Evolutionary conservation across 1,140 invertebrate species (phyloP).

Genomic region (Drosophila kurseongensis): DNA sequence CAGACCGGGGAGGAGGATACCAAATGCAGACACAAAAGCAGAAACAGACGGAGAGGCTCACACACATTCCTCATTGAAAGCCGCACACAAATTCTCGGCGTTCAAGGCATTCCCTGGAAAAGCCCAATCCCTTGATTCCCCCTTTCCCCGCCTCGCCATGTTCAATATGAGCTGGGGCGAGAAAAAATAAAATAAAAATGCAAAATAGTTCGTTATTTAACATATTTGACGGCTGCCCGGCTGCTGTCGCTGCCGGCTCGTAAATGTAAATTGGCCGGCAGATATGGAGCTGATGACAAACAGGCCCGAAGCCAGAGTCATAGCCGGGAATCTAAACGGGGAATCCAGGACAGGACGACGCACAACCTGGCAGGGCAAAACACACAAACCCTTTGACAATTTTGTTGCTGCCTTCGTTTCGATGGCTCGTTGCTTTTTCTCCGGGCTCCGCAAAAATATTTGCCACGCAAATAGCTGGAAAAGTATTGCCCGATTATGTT

Average conservation of each 20-base stretch:
- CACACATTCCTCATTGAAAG: constrained; percentile 58
- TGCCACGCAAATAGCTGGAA: constrained; percentile 72
- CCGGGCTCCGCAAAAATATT: constrained; percentile 56
- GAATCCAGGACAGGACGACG: neutral
- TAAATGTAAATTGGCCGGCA: constrained; percentile 73
- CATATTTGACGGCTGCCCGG: constrained; percentile 69
- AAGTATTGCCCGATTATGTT: constrained; percentile 64
- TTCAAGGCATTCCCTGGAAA: constrained; percentile 62
- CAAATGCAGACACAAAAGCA: constrained; percentile 8
- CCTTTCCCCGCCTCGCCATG: neutral
- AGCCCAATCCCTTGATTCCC: neutral
- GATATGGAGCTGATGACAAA: constrained; percentile 70
- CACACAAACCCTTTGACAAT: constrained; percentile 63
- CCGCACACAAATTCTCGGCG: constrained; percentile 57
- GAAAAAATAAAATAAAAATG: constrained; percentile 70
- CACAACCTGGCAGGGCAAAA: constrained; percentile 7
- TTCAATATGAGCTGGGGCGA: constrained; percentile 17
- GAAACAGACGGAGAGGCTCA: constrained; percentile 14
- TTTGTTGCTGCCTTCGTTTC: constrained; percentile 49
- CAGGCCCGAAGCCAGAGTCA: constrained; percentile 32
- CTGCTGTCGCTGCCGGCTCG: constrained; percentile 33
- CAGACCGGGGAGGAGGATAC: constrained; percentile 35
- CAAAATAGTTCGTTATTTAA: constrained; percentile 82
- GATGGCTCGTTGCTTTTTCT: constrained; percentile 51
- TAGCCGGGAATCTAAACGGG: neutral